Evolutionary conservation across 2,113 vertebrate species (phyloP).

Genomic region (Sebastes fasciatus): DNA sequence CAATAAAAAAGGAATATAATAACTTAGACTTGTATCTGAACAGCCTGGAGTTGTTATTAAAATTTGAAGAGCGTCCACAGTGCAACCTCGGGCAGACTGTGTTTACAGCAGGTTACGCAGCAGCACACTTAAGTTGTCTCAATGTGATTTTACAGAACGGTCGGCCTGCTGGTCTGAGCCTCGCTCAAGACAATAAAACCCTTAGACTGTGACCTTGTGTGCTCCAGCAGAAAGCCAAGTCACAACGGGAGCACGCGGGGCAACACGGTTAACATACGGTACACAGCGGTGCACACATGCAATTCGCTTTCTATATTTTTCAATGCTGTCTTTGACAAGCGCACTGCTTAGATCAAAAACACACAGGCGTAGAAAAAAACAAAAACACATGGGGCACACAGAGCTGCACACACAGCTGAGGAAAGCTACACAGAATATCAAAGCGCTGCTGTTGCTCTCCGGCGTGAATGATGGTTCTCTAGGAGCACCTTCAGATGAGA

Average conservation of each 20-base stretch:
- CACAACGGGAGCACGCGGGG: background rate
- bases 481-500: constrained; percentile 60
- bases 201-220: constrained; percentile 26
- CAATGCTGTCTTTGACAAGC: constrained; percentile 5
- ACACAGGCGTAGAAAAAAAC: background rate
- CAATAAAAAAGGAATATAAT: constrained; percentile 61
- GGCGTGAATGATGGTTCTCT: constrained; percentile 65
- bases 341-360: constrained; percentile 54
- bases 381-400: constrained; percentile 12
- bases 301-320: constrained; percentile 40
- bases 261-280: background rate
- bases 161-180: constrained; percentile 24
- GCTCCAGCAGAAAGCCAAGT: background rate
- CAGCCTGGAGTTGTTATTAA: constrained; percentile 49
- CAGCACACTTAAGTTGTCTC: constrained; percentile 26
- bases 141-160: constrained; percentile 40
- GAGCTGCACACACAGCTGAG: background rate
- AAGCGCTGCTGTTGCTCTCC: constrained; percentile 40
- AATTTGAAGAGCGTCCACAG: constrained; percentile 59
- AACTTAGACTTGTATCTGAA: constrained; percentile 29
- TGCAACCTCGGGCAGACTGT: constrained; percentile 38
- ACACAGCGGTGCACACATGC: constrained; percentile 22
- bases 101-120: constrained; percentile 52
- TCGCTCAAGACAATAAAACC: constrained; percentile 28
- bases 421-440: constrained; percentile 54